A percentile compares a stretch with the other conserved stretches of the same genome.
These are phyloP conservation scores for Pelochelys cantorii DNA, from an alignment of 2,797 vertebrate genomes.

Conservation along the genomic window DNA sequence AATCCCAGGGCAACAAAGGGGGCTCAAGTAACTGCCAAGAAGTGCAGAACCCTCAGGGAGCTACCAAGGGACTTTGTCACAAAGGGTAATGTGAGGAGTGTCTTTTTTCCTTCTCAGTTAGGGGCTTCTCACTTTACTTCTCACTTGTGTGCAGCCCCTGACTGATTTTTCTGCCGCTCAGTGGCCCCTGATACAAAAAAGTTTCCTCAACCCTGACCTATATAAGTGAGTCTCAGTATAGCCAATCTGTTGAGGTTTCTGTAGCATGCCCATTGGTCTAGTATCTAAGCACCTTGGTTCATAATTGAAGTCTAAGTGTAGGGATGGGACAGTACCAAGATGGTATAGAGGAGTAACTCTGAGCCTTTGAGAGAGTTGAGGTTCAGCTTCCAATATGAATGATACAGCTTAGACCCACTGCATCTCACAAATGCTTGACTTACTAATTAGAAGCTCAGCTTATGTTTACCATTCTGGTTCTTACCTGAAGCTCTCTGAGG, in stretches of 20 bases:
- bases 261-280: fast-evolving
- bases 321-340: neutral
- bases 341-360: fast-evolving
- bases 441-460: fast-evolving
- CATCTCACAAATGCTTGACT: neutral
- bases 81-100: too few species aligned
- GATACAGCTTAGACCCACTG: neutral
- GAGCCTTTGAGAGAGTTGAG: neutral
- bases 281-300: neutral
- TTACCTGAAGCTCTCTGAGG: neutral
- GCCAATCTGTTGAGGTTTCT: fast-evolving
- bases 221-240: neutral
- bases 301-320: fast-evolving
- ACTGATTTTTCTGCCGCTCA: too few species aligned
- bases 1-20: too few species aligned
- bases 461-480: neutral
- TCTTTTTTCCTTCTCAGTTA: too few species aligned
- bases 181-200: too few species aligned
- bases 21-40: too few species aligned
- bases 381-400: neutral
- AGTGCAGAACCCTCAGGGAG: too few species aligned
- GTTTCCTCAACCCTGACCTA: neutral
- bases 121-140: too few species aligned
- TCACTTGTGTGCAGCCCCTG: too few species aligned
- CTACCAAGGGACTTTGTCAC: too few species aligned